Evolutionary conservation across 2,888 invertebrate species (phyloP).

Genomic region (Slavum lentiscoides): DNA sequence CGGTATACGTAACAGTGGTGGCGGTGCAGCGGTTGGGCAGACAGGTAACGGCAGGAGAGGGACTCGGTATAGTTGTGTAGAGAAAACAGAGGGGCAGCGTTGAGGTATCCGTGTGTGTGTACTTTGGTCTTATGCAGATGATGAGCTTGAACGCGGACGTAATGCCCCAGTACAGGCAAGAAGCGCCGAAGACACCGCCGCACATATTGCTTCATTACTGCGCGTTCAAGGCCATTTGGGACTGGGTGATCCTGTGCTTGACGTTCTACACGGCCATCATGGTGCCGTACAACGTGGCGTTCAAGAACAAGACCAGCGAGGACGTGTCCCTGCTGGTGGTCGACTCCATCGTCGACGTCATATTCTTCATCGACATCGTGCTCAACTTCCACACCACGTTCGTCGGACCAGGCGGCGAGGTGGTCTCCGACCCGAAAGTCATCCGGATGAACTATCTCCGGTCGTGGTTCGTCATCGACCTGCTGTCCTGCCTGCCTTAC

Average conservation of each 20-base stretch:
- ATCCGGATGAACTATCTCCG: constrained; percentile 98
- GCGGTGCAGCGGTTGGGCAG: too few species aligned
- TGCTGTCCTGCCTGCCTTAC: constrained; percentile 98
- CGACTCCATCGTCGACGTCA: constrained; percentile 98
- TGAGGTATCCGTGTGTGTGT: constrained; percentile 36
- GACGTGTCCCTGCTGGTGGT: constrained; percentile 92
- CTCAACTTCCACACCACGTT: constrained; percentile 99
- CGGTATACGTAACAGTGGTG: too few species aligned
- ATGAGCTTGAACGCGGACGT: constrained; percentile 98
- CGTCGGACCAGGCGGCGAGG: constrained; percentile 94
- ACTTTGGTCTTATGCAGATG: constrained; percentile 66
- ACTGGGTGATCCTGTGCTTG: constrained; percentile 99
- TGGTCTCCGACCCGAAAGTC: constrained; percentile 97
- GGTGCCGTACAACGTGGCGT: constrained; percentile 99
- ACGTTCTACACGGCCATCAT: constrained; percentile 99
- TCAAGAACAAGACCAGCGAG: constrained; percentile 93
- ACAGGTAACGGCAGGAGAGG: too few species aligned
- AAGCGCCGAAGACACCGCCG: constrained; percentile 99
- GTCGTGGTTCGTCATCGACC: constrained; percentile 99
- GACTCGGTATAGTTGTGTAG: background rate
- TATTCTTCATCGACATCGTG: constrained; percentile 99
- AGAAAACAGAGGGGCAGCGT: background rate
- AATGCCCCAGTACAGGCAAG: constrained; percentile 97
- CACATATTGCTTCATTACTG: constrained; percentile 99
- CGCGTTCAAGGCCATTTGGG: constrained; percentile 99